phyloP scores from a whole-genome alignment of 1,140 invertebrate genomes.

The Gryllus bimaculatus region DNA sequence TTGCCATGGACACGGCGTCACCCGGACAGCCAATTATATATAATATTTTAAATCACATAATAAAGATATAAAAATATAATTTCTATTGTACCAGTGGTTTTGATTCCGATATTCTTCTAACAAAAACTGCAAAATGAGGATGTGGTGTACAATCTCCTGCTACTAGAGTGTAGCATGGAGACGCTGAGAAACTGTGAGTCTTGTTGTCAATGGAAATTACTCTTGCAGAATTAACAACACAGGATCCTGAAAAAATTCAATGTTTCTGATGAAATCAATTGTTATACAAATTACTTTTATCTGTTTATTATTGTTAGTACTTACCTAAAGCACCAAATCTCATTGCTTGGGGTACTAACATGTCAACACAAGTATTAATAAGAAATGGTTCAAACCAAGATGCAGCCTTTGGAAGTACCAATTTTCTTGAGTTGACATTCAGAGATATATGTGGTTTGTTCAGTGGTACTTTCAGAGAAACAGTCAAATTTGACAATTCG shows the following conservation, averaged over 20 bases:
- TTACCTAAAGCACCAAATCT: not conserved
- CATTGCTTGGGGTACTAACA: not conserved
- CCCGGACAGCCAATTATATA: too few species aligned
- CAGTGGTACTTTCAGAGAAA: not conserved
- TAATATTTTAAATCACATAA: too few species aligned
- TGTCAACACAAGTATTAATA: not conserved
- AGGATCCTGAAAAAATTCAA: slow-evolving; percentile 8
- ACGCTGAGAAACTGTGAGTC: not conserved
- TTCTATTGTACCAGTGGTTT: not conserved
- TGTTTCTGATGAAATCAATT: not conserved
- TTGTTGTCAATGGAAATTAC: slow-evolving; percentile 8
- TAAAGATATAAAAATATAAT: too few species aligned
- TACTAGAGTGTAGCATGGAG: slow-evolving; percentile 14
- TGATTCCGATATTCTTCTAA: not conserved
- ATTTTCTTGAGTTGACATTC: not conserved
- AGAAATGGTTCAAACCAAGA: not conserved
- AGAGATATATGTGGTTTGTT: not conserved
- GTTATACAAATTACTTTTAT: too few species aligned
- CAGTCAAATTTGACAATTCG: not conserved
- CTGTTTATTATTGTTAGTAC: not conserved
- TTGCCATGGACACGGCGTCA: too few species aligned
- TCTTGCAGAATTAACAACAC: not conserved
- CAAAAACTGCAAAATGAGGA: slow-evolving; percentile 12
- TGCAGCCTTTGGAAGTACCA: not conserved
- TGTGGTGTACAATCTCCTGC: slow-evolving; percentile 1